phyloP scores from a whole-genome alignment of 2,113 vertebrate genomes.

The Chaetura pelagica region DNA sequence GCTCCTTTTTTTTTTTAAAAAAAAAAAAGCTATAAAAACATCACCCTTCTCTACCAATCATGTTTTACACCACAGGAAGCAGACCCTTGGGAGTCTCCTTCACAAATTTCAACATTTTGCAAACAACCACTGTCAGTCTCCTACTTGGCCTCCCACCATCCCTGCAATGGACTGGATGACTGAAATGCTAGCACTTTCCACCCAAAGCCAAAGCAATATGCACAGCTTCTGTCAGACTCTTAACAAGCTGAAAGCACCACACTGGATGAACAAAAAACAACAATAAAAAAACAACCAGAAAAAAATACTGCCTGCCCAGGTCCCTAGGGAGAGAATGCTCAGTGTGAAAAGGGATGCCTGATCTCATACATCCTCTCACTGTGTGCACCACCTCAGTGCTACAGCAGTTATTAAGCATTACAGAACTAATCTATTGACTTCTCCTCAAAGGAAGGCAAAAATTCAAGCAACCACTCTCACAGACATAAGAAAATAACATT shows the following conservation, averaged over 20 bases:
- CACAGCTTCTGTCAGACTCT: neutral
- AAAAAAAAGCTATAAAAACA: neutral
- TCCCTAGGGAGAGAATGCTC: neutral
- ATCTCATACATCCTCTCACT: neutral
- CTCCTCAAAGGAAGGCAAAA: neutral
- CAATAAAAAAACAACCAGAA: neutral
- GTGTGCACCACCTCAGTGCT: neutral
- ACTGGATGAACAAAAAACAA: neutral
- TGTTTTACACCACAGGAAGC: neutral
- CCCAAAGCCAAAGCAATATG: neutral
- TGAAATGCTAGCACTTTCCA: neutral
- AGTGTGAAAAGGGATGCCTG: neutral
- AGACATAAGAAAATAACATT: neutral
- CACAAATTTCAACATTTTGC: neutral
- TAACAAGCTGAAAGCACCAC: neutral
- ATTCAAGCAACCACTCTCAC: neutral
- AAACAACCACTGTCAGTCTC: neutral
- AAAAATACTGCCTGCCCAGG: neutral
- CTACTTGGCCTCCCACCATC: neutral
- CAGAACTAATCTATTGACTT: neutral
- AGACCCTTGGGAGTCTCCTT: neutral
- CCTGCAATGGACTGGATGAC: accelerated
- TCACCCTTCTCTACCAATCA: neutral
- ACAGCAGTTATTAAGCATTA: neutral
- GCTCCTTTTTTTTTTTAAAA: neutral